Conservation (phyloP, 2,888 invertebrate genomes). For the Andrena praecox region DNA sequence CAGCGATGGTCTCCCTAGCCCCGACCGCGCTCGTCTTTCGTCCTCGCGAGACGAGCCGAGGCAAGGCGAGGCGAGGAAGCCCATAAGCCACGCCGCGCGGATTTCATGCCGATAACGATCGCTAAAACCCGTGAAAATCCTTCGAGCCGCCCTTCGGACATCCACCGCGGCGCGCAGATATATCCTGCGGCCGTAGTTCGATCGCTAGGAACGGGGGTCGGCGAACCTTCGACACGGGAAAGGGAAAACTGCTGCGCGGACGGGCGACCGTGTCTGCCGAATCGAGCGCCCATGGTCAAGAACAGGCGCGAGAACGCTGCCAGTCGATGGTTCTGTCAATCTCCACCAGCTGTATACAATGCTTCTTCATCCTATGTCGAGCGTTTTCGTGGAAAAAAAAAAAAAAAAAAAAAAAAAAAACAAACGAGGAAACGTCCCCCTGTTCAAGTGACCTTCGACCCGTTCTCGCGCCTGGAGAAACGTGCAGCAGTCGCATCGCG, state of each 20-base stretch:
- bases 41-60: slow-evolving; percentile 23
- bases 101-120: slow-evolving; percentile 57
- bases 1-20: slow-evolving; percentile 14
- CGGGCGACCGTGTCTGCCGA: not conserved
- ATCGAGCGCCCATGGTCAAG: not conserved
- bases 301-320: not conserved
- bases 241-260: not conserved
- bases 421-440: too few relatives aligned
- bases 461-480: not conserved
- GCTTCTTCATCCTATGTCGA: not conserved
- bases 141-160: slow-evolving; percentile 30
- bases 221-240: not conserved
- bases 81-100: slow-evolving; percentile 41
- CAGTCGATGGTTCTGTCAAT: not conserved
- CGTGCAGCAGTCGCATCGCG: not conserved
- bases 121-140: slow-evolving; percentile 52
- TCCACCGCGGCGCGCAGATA: not conserved
- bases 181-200: not conserved
- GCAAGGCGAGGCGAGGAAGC: slow-evolving; percentile 15
- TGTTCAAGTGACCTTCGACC: too few relatives aligned
- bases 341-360: not conserved
- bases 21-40: not conserved
- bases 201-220: not conserved
- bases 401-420: too few relatives aligned
- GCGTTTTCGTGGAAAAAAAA: too few relatives aligned